Percentiles rank a stretch among this genome's conserved stretches.
These are phyloP conservation scores for Hemicordylus capensis DNA, from an alignment of 2,113 vertebrate species.

Conservation along the genomic window DNA sequence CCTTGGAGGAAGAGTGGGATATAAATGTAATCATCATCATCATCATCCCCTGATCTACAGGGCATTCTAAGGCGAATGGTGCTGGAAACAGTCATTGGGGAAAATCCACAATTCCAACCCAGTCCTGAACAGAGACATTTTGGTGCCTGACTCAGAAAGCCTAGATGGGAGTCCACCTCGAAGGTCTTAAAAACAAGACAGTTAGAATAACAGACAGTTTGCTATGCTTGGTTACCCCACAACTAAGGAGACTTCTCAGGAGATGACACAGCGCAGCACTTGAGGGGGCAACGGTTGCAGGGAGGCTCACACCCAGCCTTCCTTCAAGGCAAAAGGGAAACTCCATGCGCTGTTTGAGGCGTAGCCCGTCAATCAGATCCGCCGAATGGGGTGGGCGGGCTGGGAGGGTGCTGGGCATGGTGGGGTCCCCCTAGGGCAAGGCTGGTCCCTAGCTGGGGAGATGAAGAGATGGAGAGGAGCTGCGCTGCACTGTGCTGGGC, in stretches of 20 bases:
- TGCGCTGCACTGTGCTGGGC: too few relatives aligned
- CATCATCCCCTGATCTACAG: background rate
- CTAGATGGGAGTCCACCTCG: background rate
- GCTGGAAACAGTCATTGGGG: background rate
- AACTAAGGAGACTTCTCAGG: background rate
- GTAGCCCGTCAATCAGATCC: background rate
- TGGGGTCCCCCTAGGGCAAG: slow-evolving; percentile 19
- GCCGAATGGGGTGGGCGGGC: background rate
- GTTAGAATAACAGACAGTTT: background rate
- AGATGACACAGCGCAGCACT: background rate
- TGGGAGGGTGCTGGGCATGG: background rate
- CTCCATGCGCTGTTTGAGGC: background rate
- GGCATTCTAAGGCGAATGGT: background rate
- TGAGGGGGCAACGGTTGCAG: background rate
- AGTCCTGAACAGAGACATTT: background rate
- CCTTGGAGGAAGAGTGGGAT: too few relatives aligned
- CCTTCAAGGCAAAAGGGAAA: too few relatives aligned
- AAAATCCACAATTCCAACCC: background rate
- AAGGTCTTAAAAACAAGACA: background rate
- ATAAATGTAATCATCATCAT: too few relatives aligned
- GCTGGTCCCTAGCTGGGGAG: background rate
- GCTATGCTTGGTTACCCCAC: background rate
- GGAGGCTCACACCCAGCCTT: background rate
- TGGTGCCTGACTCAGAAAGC: too few relatives aligned
- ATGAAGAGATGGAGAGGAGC: background rate